phyloP scores from a whole-genome alignment of 2,888 invertebrate species.

The Drosophila ustulata region DNA sequence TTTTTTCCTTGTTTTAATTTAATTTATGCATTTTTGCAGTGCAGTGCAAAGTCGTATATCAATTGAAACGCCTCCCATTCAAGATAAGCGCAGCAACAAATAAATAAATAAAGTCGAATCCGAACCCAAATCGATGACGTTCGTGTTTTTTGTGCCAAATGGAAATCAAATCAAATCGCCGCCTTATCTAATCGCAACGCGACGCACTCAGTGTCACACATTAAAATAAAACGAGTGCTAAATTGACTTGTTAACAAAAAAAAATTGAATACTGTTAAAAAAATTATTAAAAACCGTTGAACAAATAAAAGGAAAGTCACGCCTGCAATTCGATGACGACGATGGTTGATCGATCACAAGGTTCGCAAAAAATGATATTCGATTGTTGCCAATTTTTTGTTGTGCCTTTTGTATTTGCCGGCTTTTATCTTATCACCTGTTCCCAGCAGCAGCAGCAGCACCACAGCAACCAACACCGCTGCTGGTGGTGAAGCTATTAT shows the following conservation, averaged over 20 bases:
- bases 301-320: slow-evolving; percentile 16
- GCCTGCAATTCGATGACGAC: slow-evolving; percentile 19
- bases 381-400: slow-evolving; percentile 14
- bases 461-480: not conserved
- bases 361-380: slow-evolving; percentile 2
- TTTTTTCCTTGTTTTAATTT: slow-evolving; percentile 19
- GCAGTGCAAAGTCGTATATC: slow-evolving; percentile 19
- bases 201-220: slow-evolving; percentile 20
- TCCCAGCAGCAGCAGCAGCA: slow-evolving; percentile 18
- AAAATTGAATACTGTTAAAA: slow-evolving; percentile 7
- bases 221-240: slow-evolving; percentile 19
- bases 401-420: slow-evolving; percentile 14
- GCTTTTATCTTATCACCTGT: slow-evolving; percentile 49
- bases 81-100: slow-evolving; percentile 5
- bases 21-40: slow-evolving; percentile 27
- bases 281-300: slow-evolving; percentile 12
- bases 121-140: slow-evolving; percentile 23
- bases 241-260: slow-evolving; percentile 50
- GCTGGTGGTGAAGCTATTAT: slow-evolving; percentile 33
- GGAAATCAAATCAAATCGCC: slow-evolving; percentile 25
- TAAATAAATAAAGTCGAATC: slow-evolving; percentile 3
- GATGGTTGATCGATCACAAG: slow-evolving; percentile 33
- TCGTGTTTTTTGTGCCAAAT: slow-evolving; percentile 3
- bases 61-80: slow-evolving; percentile 16
- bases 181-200: slow-evolving; percentile 44